These are phyloP conservation scores for Leptothorax acervorum DNA, from an alignment of 2,888 invertebrate species.

Conservation along the genomic window DNA sequence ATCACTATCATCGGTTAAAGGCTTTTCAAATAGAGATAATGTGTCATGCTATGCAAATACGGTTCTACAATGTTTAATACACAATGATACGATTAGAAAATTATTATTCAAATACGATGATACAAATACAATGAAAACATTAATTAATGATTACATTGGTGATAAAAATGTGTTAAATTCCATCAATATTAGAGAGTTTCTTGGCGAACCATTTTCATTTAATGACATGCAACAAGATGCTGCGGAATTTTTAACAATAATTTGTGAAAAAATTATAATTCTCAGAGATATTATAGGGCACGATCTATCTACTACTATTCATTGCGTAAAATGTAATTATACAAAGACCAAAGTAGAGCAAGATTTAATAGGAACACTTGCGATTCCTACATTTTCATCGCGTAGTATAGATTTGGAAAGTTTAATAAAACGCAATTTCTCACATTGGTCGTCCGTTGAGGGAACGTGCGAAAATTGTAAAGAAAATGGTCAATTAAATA, in stretches of 20 bases:
- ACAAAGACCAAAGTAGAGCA: neutral
- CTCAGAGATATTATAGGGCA: neutral
- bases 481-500: neutral
- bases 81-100: neutral
- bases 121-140: neutral
- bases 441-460: neutral
- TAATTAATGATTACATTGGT: constrained; percentile 6
- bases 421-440: neutral
- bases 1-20: neutral
- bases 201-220: neutral
- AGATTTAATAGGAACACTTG: neutral
- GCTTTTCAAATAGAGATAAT: neutral
- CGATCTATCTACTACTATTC: neutral
- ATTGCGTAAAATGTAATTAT: neutral
- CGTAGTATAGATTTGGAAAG: neutral
- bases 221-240: neutral
- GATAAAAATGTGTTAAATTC: neutral
- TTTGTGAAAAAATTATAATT: neutral
- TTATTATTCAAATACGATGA: neutral
- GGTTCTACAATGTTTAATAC: neutral
- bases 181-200: neutral
- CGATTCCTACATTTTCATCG: neutral
- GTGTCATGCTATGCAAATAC: neutral
- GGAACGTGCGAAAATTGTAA: neutral
- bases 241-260: constrained; percentile 3